These are phyloP conservation scores for Agrenia bidenticulata DNA, from an alignment of 2,888 invertebrate genomes.

Conservation along the genomic window DNA sequence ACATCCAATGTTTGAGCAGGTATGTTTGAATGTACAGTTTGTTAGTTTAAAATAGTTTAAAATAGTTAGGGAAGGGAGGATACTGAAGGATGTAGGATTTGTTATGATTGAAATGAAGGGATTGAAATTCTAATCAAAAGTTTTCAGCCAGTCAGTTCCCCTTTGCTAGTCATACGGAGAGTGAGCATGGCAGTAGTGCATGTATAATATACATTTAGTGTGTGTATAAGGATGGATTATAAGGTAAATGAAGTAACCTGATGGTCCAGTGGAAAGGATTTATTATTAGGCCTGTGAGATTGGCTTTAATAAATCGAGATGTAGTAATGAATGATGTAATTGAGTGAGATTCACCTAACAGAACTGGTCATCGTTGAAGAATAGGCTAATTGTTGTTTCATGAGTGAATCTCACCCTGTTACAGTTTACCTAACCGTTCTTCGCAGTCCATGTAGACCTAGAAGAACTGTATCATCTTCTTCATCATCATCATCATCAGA, in stretches of 20 bases:
- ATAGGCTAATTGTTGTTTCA: conserved; percentile 24
- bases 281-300: too few species aligned
- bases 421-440: conserved; percentile 17
- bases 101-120: too few species aligned
- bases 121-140: neutral
- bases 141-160: conserved; percentile 25
- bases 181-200: conserved; percentile 5
- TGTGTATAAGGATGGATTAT: too few species aligned
- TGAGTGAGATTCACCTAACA: conserved; percentile 15
- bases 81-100: too few species aligned
- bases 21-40: too few species aligned
- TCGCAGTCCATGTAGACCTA: conserved; percentile 4
- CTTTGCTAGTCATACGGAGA: conserved; percentile 45
- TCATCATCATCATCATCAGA: neutral
- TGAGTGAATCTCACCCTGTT: conserved; percentile 14
- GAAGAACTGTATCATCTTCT: conserved; percentile 10
- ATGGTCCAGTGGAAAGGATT: too few species aligned
- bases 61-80: too few species aligned
- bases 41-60: too few species aligned
- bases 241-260: too few species aligned
- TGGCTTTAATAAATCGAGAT: too few species aligned
- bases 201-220: too few species aligned
- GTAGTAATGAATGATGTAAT: conserved; percentile 17
- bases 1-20: too few species aligned
- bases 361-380: conserved; percentile 14